These are phyloP conservation scores for Axis porcinus DNA, from an alignment of 2,113 vertebrate genomes.

Conservation along the genomic window DNA sequence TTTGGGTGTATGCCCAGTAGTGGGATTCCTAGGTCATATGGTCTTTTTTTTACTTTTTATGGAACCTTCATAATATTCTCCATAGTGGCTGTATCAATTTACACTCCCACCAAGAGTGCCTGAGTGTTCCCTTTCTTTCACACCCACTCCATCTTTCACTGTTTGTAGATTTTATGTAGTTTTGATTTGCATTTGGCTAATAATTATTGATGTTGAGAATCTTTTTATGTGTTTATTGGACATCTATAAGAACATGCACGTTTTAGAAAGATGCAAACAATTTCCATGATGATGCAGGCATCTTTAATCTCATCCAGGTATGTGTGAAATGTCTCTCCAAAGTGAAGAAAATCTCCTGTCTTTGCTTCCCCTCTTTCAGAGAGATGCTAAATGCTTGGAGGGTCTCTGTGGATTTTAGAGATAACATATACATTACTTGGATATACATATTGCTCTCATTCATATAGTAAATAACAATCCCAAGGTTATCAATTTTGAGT, in stretches of 20 bases:
- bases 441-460: neutral
- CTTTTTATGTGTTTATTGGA: neutral
- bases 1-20: neutral
- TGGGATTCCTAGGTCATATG: neutral
- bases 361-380: neutral
- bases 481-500: constrained; percentile 19
- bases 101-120: neutral
- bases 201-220: neutral
- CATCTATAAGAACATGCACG: neutral
- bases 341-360: neutral
- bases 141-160: neutral
- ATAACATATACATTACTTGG: neutral
- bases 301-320: neutral
- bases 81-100: neutral
- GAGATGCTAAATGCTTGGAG: neutral
- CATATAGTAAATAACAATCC: neutral
- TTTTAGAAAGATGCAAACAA: neutral
- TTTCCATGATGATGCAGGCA: neutral
- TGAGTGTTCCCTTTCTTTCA: neutral
- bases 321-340: neutral
- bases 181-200: neutral
- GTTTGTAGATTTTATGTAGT: neutral
- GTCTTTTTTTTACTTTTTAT: neutral
- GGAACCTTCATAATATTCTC: neutral
- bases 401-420: neutral